Percentiles rank a stretch among this genome's conserved stretches.
phyloP scores from a whole-genome alignment of 2,113 vertebrate species.

The Vulpes lagopus region DNA sequence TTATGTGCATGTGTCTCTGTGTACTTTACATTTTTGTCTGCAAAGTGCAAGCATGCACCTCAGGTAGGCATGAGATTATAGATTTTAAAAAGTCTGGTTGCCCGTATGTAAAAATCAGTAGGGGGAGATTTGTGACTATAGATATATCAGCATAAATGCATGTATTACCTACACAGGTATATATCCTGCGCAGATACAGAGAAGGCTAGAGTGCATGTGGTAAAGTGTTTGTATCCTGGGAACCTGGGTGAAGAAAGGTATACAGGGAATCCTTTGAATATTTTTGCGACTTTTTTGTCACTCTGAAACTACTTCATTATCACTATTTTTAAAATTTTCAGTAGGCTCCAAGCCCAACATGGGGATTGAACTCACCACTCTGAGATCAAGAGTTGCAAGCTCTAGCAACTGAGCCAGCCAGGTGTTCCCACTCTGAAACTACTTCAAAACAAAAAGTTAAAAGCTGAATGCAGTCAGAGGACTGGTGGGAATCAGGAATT shows the following conservation, averaged over 20 bases:
- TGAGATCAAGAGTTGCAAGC: background rate
- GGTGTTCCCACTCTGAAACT: background rate
- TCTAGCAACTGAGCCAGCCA: background rate
- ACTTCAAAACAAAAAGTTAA: slow-evolving; percentile 28
- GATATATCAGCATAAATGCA: background rate
- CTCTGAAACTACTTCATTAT: background rate
- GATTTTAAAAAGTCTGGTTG: background rate
- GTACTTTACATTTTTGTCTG: background rate
- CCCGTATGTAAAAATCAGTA: background rate
- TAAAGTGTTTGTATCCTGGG: background rate
- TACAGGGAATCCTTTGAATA: background rate
- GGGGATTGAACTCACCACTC: background rate
- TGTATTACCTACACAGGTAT: rapidly evolving
- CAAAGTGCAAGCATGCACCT: background rate
- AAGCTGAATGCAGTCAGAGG: background rate
- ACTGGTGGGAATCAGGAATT: background rate
- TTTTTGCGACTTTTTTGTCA: background rate
- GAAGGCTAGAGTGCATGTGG: background rate
- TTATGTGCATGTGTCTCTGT: background rate
- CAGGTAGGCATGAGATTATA: background rate
- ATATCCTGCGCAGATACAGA: background rate
- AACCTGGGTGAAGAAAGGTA: background rate
- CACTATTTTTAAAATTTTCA: background rate
- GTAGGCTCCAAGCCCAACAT: background rate
- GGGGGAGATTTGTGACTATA: background rate